Base-by-base conservation (phyloP, 2,113 vertebrate genomes). In the Origma solitaria region DNA sequence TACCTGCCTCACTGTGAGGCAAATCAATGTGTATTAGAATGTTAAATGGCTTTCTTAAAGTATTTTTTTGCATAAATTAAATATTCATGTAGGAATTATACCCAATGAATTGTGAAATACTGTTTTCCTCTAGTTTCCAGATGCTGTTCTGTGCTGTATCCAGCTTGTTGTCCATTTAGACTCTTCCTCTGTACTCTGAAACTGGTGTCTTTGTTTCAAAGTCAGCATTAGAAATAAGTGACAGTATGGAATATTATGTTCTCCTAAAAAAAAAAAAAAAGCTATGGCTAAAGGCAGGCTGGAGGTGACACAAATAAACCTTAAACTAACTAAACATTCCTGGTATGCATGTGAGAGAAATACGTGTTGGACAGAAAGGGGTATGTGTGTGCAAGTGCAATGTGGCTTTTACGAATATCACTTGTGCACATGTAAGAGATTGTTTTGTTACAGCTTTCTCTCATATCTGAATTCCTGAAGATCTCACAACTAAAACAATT, bases 331-430 rank as follows among this genome's bases (percentile, higher is more conserved):
- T 1, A 27, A 58, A n/a, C 12, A 35, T 53, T 86, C 18, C 38
- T 35, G 33, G 20, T 57, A 5, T 10, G 6, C 33, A 4, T 14
- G 4, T 42, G 33, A 73, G 42, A 71, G 40, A 77, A 83, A 58
- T 23, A 38, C 1, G 6, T 2, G 1, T 17, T 54, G 71, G 42
- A 14, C 6, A 50, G 53, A 75, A 86, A 38, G 47, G 0, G 1
- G 9, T 22, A 40, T 1, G 2, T 47, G 53, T 3, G 2, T 85
- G 51, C 70, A 82, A 84, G 76, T 57, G 25, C 40, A 61, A 30
- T 4, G 6, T 60, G 79, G 33, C 50, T 80, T 91, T 93, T 60
- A 4, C 15, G 64, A 0, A 6, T 62, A n/a, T 70, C 8, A 3
- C 50, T 82, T 69, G n/a, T 25, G 91, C 53, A 44, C 24, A 37